Evolutionary conservation across 2,888 invertebrate species (phyloP).

Genomic region (Lacanobia wlatinum): DNA sequence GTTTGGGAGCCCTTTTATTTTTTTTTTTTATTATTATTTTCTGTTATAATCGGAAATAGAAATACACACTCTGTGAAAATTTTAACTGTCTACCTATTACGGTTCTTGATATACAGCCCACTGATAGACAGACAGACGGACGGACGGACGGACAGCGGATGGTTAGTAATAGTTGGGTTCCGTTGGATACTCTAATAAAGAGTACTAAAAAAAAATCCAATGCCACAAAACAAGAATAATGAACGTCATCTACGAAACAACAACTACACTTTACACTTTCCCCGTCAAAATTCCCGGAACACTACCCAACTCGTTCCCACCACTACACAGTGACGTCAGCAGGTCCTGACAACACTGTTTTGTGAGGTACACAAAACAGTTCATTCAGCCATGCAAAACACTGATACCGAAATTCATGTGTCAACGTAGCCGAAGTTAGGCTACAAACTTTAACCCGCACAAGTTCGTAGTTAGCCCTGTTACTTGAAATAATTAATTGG

Average conservation of each 20-base stretch:
- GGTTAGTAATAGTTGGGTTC: too few relatives aligned
- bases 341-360: slow-evolving; percentile 33
- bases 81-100: too few relatives aligned
- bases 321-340: slow-evolving; percentile 40
- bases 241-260: background rate
- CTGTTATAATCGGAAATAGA: too few relatives aligned
- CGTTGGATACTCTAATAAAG: too few relatives aligned
- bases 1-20: too few relatives aligned
- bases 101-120: too few relatives aligned
- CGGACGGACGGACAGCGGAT: too few relatives aligned
- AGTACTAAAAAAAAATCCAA: background rate
- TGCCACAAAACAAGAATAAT: background rate
- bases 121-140: too few relatives aligned
- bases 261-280: slow-evolving; percentile 25
- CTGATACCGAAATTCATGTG: slow-evolving; percentile 56
- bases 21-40: too few relatives aligned
- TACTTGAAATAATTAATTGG: slow-evolving; percentile 55
- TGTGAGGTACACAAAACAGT: slow-evolving; percentile 50
- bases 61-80: too few relatives aligned
- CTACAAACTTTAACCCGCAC: slow-evolving; percentile 44
- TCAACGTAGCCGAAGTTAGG: slow-evolving; percentile 52
- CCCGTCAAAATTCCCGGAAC: slow-evolving; percentile 12
- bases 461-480: slow-evolving; percentile 38
- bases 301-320: slow-evolving; percentile 28
- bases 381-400: slow-evolving; percentile 55